These are phyloP conservation scores for Calyptomena viridis DNA, from an alignment of 2,113 vertebrate species.

Conservation along the genomic window DNA sequence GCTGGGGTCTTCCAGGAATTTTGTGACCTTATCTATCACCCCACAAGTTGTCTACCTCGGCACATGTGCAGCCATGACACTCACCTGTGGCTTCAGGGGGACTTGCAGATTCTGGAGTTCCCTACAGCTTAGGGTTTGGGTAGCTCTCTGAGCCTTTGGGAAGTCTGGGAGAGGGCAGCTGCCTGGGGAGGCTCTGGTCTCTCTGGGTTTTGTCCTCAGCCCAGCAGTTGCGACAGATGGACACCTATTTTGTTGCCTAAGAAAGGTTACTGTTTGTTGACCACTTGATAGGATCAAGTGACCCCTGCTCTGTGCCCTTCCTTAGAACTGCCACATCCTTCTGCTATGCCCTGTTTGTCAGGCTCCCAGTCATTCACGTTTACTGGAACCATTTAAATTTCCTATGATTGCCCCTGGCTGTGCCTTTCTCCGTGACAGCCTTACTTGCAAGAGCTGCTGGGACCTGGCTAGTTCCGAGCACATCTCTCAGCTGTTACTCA, in stretches of 20 bases:
- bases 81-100: background rate
- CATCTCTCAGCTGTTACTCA: background rate
- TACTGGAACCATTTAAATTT: background rate
- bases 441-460: background rate
- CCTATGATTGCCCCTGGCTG: background rate
- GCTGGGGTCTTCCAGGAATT: too few relatives aligned
- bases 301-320: background rate
- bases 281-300: background rate
- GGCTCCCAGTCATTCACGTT: rapidly evolving
- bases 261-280: background rate
- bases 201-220: background rate
- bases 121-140: background rate
- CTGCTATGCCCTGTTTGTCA: background rate
- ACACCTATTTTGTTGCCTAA: background rate
- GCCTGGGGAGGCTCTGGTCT: background rate
- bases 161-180: background rate
- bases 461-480: background rate
- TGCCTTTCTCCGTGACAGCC: background rate
- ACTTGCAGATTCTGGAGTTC: background rate
- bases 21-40: too few relatives aligned
- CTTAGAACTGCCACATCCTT: rapidly evolving
- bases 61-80: background rate
- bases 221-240: background rate
- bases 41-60: background rate
- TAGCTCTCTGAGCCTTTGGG: background rate